Percentiles rank a stretch among this genome's conserved stretches.
phyloP scores from a whole-genome alignment of 1,140 invertebrate genomes.

The Centruroides sculpturatus region DNA sequence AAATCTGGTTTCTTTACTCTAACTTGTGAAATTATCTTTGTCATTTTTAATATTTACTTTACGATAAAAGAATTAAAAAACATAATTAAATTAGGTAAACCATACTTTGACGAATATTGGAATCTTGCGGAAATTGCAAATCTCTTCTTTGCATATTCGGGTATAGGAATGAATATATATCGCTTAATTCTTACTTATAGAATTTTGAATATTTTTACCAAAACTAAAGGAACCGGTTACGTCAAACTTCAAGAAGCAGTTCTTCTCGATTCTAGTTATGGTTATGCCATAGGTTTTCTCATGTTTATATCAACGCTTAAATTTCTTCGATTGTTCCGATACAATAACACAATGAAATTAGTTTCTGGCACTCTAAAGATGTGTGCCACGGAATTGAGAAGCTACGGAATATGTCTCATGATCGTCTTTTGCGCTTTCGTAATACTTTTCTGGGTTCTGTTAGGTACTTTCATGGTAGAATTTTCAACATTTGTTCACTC shows the following conservation, averaged over 20 bases:
- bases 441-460: slow-evolving; percentile 34
- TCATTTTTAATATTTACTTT: slow-evolving; percentile 33
- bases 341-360: slow-evolving; percentile 36
- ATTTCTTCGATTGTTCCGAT: slow-evolving; percentile 37
- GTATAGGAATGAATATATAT: slow-evolving; percentile 31
- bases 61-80: slow-evolving; percentile 25
- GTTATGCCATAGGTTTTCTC: slow-evolving; percentile 33
- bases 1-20: slow-evolving; percentile 20
- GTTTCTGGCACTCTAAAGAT: slow-evolving; percentile 25
- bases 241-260: slow-evolving; percentile 36
- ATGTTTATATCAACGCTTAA: slow-evolving; percentile 37
- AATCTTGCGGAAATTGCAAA: slow-evolving; percentile 32
- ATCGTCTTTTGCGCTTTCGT: slow-evolving; percentile 26
- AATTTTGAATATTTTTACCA: slow-evolving; percentile 29
- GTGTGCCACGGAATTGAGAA: slow-evolving; percentile 23
- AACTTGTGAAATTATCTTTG: slow-evolving; percentile 25
- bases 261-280: slow-evolving; percentile 34
- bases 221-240: slow-evolving; percentile 35
- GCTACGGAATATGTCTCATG: slow-evolving; percentile 25
- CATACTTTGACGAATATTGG: slow-evolving; percentile 33
- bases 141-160: slow-evolving; percentile 27
- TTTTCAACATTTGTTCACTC: slow-evolving; percentile 33
- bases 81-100: slow-evolving; percentile 17
- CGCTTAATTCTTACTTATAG: slow-evolving; percentile 24
- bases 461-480: slow-evolving; percentile 25